These are phyloP conservation scores for Heterodera schachtii DNA, from an alignment of 1,140 invertebrate genomes.

Conservation along the genomic window DNA sequence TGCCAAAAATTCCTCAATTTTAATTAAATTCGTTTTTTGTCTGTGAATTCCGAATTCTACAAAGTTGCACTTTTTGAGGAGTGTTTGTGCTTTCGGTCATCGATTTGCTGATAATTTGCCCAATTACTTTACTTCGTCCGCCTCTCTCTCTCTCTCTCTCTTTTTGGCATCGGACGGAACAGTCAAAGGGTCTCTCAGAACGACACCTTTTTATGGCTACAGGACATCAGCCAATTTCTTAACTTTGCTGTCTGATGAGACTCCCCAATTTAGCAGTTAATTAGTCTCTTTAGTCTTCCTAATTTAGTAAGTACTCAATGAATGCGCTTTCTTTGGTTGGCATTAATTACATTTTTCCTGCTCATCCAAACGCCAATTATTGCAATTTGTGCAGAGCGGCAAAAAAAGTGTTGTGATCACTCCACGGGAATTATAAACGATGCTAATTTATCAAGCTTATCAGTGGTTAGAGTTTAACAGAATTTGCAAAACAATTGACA, in stretches of 20 bases:
- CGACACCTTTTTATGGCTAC: slow-evolving; percentile 41
- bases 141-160: no score
- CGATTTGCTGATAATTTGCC: slow-evolving; percentile 60
- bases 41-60: slow-evolving; percentile 9
- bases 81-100: slow-evolving; percentile 47
- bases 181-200: slow-evolving; percentile 31
- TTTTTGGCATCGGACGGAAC: slow-evolving; percentile 46
- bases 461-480: no score
- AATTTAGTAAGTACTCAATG: slow-evolving; percentile 51
- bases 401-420: not conserved
- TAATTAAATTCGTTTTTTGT: slow-evolving; percentile 19
- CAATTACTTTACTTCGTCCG: slow-evolving; percentile 51
- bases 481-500: no score
- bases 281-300: slow-evolving; percentile 14
- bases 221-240: slow-evolving; percentile 56
- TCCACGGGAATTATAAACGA: not conserved
- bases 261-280: not conserved
- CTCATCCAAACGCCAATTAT: not conserved
- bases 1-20: no score
- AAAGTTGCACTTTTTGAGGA: no score
- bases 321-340: slow-evolving; percentile 58
- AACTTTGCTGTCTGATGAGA: slow-evolving; percentile 47
- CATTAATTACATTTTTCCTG: slow-evolving; percentile 54
- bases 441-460: no score
- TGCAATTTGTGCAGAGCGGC: not conserved